phyloP scores from a whole-genome alignment of 2,797 vertebrate genomes.

The Muscicapa comitata region DNA sequence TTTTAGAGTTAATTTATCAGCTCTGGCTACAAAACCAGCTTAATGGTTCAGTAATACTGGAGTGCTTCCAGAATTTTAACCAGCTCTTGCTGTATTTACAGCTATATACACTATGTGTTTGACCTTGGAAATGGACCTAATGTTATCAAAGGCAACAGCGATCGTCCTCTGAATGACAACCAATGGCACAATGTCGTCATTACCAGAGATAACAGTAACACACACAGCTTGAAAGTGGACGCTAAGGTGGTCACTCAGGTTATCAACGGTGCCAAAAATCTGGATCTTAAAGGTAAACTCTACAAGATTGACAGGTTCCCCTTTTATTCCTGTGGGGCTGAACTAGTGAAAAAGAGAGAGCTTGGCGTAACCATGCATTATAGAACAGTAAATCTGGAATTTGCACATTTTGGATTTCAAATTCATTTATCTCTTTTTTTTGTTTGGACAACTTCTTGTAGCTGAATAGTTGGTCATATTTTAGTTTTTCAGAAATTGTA shows the following conservation, averaged over 20 bases:
- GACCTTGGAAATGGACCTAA: constrained; percentile 96
- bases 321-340: neutral
- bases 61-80: neutral
- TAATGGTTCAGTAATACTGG: neutral
- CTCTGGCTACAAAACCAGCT: neutral
- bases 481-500: neutral
- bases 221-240: constrained; percentile 94
- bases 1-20: neutral
- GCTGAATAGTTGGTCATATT: neutral
- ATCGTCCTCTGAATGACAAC: constrained; percentile 93
- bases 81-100: constrained; percentile 36
- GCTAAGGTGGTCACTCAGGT: constrained; percentile 90
- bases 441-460: neutral
- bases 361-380: neutral
- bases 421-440: neutral
- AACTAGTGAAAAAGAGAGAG: neutral
- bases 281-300: constrained; percentile 91
- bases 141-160: constrained; percentile 96
- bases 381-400: neutral
- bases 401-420: neutral
- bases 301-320: neutral
- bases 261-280: constrained; percentile 97
- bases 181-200: constrained; percentile 99
- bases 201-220: constrained; percentile 95
- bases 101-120: constrained; percentile 98